Evolutionary conservation across 2,797 vertebrate species (phyloP), one percentile per base, ranked within the genome.

Genomic region (Neomorphus geoffroyi): DNA sequence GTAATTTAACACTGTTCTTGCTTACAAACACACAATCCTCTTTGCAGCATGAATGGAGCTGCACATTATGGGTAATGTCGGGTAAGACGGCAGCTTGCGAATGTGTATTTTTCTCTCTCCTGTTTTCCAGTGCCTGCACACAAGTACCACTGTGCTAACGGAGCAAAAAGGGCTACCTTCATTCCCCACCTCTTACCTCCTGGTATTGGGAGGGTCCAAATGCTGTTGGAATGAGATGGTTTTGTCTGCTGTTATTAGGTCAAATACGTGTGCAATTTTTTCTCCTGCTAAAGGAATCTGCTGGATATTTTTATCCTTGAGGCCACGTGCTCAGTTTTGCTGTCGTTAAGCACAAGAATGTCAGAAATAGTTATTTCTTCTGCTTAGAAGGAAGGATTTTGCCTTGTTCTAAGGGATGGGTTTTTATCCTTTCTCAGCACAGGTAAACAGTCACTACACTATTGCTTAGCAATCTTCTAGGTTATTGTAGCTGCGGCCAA

Each of bases 281-380:
- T 91, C 87, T 88, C 54, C 45, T 92, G 85, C 82, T 79, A 23
- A 61, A 90, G 92, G 82, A 90, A 88, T 90, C 91, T 57, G 88
- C 51, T 57, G 50, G 89, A 41, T 96, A 94, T 95, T 95, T 96
- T 90, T 97, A 86, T 93, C 91, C 86, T 67, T 41, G 17, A n/a
- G 73, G 83, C 71, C 80, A 73, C 27, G 6, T 97, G 92, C 64
- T 93, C 45, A 3, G 33, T 92, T 86, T 86, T 94, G 92, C 46
- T 93, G 78, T 85, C 83, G 56, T 91, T 86, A 73, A 80, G 51
- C 53, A 43, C 83, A 74, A 86, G 39, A 46, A 9, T 93, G 90
- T 93, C 94, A 90, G 88, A 86, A 92, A 92, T 73, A 17, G 1
- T 84, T 23, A 35, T 78, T 93, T 92, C 30, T 91, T 35, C 18